Base-by-base conservation (phyloP, 1,140 invertebrate species). In the Heliconius himera region DNA sequence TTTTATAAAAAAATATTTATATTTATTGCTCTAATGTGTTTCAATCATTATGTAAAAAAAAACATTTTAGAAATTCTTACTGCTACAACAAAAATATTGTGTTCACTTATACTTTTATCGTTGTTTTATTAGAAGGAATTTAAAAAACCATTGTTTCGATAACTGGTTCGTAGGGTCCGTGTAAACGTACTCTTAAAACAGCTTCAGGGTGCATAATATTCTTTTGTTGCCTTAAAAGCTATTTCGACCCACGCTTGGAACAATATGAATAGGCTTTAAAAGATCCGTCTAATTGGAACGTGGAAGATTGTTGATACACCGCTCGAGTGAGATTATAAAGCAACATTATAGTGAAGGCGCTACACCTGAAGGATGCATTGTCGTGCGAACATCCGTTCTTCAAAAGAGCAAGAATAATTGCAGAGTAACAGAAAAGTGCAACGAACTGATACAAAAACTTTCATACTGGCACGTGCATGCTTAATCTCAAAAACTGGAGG, bases 91-190 rank as follows among this genome's bases (percentile, higher is more conserved):
- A 38, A 38, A 71, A 71, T 2, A 38, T 22, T 3, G 70, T 72
- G 36, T 36, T 71, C 70, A 72, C 70, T 41, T 38, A 66, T 29
- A 66, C 26, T 66, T 36, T 66, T 26, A 66, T 66, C 60, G 60
- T 66, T 66, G 56, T 77, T 81, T 70, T 36, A 81, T 74, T 54
- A 46, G 5, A 76, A 76, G 71, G 38, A 77, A 54, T 54, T 79
- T 75, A 84, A 81, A 81, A 84, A 82, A 78, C 77, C 82, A 86
- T 86, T 86, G 82, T 87, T 83, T 82, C 82, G 79, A 72, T 73
- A 78, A 84, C 82, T 81, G 82, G 84, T 81, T 81, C 81, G 81
- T 76, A 77, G 78, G 78, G 71, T 33, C 78, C 56, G 29, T 60
- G 78, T 84, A 80, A 82, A 82, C 54, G 78, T 76, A 80, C 82